Conservation (phyloP, 2,113 vertebrate genomes). For the Eublepharis macularius region DNA sequence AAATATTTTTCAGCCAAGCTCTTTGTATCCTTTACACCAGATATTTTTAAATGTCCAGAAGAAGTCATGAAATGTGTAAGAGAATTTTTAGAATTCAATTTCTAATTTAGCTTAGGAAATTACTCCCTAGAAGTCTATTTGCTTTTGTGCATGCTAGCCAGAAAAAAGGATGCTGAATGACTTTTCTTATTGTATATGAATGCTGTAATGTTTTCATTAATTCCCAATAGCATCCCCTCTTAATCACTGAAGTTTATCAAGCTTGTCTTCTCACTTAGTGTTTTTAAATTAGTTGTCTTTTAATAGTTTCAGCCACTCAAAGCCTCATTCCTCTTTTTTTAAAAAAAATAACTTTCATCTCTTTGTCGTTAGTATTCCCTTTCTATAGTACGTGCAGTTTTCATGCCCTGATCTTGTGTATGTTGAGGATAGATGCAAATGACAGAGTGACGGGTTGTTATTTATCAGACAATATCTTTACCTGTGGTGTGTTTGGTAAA, state of each 20-base stretch:
- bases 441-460: constrained; percentile 15
- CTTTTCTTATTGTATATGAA: constrained; percentile 12
- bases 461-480: background rate
- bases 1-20: too few species aligned
- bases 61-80: too few species aligned
- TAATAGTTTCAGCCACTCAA: constrained; percentile 43
- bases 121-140: too few species aligned
- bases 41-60: too few species aligned
- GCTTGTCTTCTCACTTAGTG: constrained; percentile 20
- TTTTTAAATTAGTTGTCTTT: constrained; percentile 49
- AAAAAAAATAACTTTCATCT: constrained; percentile 22
- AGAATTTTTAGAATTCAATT: too few species aligned
- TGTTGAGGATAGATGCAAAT: constrained; percentile 2
- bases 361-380: constrained; percentile 21
- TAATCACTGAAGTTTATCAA: constrained; percentile 40
- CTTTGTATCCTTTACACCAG: too few species aligned
- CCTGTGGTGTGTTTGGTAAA: background rate
- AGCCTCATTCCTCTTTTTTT: background rate
- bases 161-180: background rate
- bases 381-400: constrained; percentile 15
- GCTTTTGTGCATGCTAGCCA: too few species aligned
- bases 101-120: too few species aligned
- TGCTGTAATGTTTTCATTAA: constrained; percentile 36
- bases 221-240: constrained; percentile 21
- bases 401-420: background rate